phyloP scores from a whole-genome alignment of 2,888 invertebrate genomes.

The Ectobius pallidus region DNA sequence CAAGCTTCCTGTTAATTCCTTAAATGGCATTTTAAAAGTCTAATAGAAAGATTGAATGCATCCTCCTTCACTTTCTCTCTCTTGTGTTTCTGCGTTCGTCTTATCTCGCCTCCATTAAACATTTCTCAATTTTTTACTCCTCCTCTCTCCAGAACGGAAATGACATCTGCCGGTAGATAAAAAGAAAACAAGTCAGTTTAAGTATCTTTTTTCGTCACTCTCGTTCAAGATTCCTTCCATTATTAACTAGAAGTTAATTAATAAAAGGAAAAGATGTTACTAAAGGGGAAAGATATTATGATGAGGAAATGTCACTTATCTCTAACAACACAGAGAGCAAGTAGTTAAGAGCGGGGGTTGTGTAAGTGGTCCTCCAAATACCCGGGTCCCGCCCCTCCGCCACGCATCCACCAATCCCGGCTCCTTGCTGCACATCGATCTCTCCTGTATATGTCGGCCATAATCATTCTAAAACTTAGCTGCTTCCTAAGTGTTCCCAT shows the following conservation, averaged over 20 bases:
- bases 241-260: constrained; percentile 42
- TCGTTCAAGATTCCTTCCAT: constrained; percentile 34
- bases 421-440: constrained; percentile 24
- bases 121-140: constrained; percentile 17
- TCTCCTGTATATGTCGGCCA: constrained; percentile 26
- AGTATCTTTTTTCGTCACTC: constrained; percentile 33
- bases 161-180: not conserved
- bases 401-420: constrained; percentile 17
- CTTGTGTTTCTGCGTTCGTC: not conserved
- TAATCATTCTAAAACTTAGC: constrained; percentile 24
- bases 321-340: not conserved
- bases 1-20: too few relatives aligned
- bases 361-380: constrained; percentile 8
- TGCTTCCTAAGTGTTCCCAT: constrained; percentile 18
- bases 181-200: constrained; percentile 15
- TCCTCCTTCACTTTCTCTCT: too few relatives aligned
- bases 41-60: too few relatives aligned
- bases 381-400: not conserved
- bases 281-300: not conserved
- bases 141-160: not conserved
- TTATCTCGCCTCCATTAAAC: constrained; percentile 31
- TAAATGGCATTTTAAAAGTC: too few relatives aligned
- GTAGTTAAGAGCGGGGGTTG: not conserved
- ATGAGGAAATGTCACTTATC: constrained; percentile 13
- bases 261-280: constrained; percentile 33